These are phyloP conservation scores for Nipponacmea schrenckii DNA, from an alignment of 2,888 invertebrate species.

Conservation along the genomic window DNA sequence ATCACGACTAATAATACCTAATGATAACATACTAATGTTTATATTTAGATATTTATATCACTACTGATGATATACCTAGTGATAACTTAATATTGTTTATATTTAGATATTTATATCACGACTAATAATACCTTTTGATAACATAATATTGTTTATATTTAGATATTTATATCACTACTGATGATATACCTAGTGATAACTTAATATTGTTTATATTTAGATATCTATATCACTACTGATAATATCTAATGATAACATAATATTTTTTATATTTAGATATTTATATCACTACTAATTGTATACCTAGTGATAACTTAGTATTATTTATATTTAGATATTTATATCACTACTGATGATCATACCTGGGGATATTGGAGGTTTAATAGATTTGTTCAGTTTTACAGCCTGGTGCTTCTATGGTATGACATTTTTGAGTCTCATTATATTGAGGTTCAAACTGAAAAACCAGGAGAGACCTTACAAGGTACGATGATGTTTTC, in stretches of 20 bases:
- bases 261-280: no score
- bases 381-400: slow-evolving; percentile 98
- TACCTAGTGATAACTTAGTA: no score
- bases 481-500: slow-evolving; percentile 74
- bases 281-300: no score
- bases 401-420: slow-evolving; percentile 99
- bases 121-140: no score
- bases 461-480: slow-evolving; percentile 88
- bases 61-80: slow-evolving; percentile 92
- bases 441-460: slow-evolving; percentile 90
- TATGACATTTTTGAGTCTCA: slow-evolving; percentile 89
- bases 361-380: slow-evolving; percentile 90
- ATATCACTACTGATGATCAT: slow-evolving; percentile 91
- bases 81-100: slow-evolving; percentile 71
- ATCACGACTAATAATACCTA: neutral
- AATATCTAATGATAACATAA: no score
- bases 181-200: no score
- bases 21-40: no score
- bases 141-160: no score
- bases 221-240: no score
- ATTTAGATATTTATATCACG: no score
- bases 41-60: slow-evolving; percentile 65
- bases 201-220: no score
- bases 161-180: no score
- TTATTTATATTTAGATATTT: slow-evolving; percentile 64